A percentile compares a stretch with the other conserved stretches of the same genome.
These are phyloP conservation scores for cat (Felis catus) DNA, from an alignment of 2,113 vertebrate species.

Conservation along the genomic window F.catus_Fca126_mat1.0 CM031423.1:55295001-55295500, in stretches of 20 bases:
- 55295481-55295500: not conserved
- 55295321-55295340: not conserved
- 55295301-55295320: not conserved
- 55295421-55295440: not conserved
- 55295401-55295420: not conserved
- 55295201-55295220: not conserved
- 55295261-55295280: not conserved
- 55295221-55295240: not conserved
- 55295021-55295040: not conserved
- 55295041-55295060: not conserved
- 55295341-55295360: not conserved
- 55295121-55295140: not conserved
- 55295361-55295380: not conserved
- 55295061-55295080: not conserved
- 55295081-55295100: not conserved
- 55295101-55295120: not conserved
- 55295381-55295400: not conserved
- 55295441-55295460: not conserved
- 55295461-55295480: not conserved
- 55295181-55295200: not conserved
- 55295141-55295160: not conserved
- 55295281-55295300: not conserved
- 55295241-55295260: not conserved
- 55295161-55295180: not conserved
- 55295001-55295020: not conserved